A percentile compares a stretch with the other conserved stretches of the same genome.
Conservation (phyloP, 1,140 invertebrate genomes). For the Procambarus clarkii region DNA sequence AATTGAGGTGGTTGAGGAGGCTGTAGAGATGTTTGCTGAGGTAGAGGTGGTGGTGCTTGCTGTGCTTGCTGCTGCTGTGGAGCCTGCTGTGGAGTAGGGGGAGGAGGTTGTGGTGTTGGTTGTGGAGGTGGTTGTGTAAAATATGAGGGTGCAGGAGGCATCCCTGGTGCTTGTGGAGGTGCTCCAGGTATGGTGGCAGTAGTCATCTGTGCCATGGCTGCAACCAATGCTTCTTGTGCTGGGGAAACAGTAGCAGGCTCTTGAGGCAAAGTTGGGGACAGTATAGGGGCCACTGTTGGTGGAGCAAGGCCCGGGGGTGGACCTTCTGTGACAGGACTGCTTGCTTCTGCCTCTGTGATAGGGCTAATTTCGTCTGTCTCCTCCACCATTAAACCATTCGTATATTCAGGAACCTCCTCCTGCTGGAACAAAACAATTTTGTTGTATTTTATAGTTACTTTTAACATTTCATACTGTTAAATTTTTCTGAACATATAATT, state of each 20-base stretch:
- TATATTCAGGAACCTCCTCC: slow-evolving; percentile 54
- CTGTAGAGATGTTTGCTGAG: slow-evolving; percentile 13
- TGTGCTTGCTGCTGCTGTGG: not conserved
- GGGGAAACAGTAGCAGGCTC: slow-evolving; percentile 33
- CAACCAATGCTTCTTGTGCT: slow-evolving; percentile 52
- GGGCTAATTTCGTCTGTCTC: slow-evolving; percentile 35
- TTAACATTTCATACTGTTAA: no score
- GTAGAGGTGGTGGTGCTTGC: slow-evolving; percentile 23
- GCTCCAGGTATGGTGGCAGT: slow-evolving; percentile 39
- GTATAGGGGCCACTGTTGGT: slow-evolving; percentile 29
- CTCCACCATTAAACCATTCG: slow-evolving; percentile 55
- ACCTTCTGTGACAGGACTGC: slow-evolving; percentile 49
- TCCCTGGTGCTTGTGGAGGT: slow-evolving; percentile 29
- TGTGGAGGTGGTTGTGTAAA: slow-evolving; percentile 49
- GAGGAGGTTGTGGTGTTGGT: slow-evolving; percentile 30
- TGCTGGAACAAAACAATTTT: not conserved
- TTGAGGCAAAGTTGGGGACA: slow-evolving; percentile 14
- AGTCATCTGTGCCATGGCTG: slow-evolving; percentile 63
- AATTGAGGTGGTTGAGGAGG: slow-evolving; percentile 50
- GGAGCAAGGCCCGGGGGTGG: slow-evolving; percentile 58
- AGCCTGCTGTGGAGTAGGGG: slow-evolving; percentile 19
- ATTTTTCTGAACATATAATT: not conserved
- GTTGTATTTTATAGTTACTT: not conserved
- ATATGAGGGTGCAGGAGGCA: slow-evolving; percentile 55
- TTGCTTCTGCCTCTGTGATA: slow-evolving; percentile 22